These are phyloP conservation scores for Peromyscus leucopus DNA, from an alignment of 2,113 vertebrate species.

Conservation along the genomic window DNA sequence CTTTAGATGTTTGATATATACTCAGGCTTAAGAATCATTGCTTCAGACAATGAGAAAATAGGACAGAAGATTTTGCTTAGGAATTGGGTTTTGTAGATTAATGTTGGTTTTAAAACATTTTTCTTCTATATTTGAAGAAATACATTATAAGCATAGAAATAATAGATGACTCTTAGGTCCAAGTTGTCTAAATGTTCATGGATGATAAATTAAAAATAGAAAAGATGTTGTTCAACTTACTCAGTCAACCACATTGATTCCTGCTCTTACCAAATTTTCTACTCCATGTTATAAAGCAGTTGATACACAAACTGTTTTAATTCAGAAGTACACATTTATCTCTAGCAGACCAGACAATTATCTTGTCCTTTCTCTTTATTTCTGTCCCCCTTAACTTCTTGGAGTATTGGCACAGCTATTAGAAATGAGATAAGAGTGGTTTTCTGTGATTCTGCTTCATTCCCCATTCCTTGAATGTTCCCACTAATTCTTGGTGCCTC, in stretches of 20 bases:
- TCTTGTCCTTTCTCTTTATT: too few relatives aligned
- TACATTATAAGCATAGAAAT: neutral
- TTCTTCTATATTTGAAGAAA: neutral
- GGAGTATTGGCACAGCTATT: too few relatives aligned
- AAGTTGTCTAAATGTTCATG: neutral
- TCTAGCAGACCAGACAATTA: neutral
- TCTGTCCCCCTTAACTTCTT: too few relatives aligned
- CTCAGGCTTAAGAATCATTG: neutral
- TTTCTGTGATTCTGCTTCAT: too few relatives aligned
- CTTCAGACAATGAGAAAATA: neutral
- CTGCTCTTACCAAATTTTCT: neutral
- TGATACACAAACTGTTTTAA: neutral
- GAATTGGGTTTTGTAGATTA: neutral
- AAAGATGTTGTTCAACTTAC: neutral
- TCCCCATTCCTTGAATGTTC: too few relatives aligned
- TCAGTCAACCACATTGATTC: neutral
- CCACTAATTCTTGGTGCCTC: too few relatives aligned
- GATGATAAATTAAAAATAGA: neutral
- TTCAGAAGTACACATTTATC: neutral
- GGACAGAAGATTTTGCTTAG: neutral
- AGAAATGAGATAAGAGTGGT: too few relatives aligned
- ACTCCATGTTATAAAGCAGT: conserved; percentile 4
- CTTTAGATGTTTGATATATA: neutral
- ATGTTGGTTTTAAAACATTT: neutral
- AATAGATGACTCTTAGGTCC: neutral